A percentile compares a stretch with the other conserved stretches of the same genome.
Conservation (phyloP, 2,888 invertebrate species). For the Athripsodes cinereus region DNA sequence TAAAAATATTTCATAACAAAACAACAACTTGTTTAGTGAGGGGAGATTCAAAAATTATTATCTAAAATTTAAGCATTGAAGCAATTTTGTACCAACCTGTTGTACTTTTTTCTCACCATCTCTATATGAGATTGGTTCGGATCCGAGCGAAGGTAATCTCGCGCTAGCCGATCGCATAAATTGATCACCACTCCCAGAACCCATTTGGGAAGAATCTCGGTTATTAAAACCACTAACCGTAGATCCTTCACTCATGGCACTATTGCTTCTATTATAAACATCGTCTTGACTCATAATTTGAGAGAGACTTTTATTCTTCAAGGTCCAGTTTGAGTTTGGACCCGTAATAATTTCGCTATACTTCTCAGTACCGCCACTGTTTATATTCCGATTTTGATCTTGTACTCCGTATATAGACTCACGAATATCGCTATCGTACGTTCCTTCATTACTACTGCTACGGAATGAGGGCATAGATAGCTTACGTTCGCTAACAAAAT, state of each 20-base stretch:
- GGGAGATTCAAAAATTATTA: too few relatives aligned
- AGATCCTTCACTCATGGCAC: conserved; percentile 48
- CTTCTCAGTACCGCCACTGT: conserved; percentile 13
- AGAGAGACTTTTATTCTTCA: conserved; percentile 39
- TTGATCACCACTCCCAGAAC: conserved; percentile 42
- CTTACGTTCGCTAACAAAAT: conserved; percentile 22
- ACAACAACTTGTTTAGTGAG: too few relatives aligned
- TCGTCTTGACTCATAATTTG: conserved; percentile 41
- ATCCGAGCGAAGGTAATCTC: conserved; percentile 58
- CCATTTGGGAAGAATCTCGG: conserved; percentile 36
- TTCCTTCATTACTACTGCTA: conserved; percentile 13
- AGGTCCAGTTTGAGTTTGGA: conserved; percentile 46
- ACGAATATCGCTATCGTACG: conserved; percentile 22
- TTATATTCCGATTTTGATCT: conserved; percentile 25
- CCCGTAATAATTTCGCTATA: conserved; percentile 22
- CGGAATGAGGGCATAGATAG: conserved; percentile 24
- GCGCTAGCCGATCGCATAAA: conserved; percentile 82
- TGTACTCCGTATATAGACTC: conserved; percentile 22
- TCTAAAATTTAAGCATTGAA: too few relatives aligned
- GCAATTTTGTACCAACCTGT: conserved; percentile 54
- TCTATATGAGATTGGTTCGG: conserved; percentile 40
- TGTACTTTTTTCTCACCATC: conserved; percentile 73
- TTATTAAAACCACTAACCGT: conserved; percentile 42
- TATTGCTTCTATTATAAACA: conserved; percentile 44
- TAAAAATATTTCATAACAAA: too few relatives aligned